phyloP scores from a whole-genome alignment of 2,797 vertebrate species.

The Aselliscus stoliczkanus region DNA sequence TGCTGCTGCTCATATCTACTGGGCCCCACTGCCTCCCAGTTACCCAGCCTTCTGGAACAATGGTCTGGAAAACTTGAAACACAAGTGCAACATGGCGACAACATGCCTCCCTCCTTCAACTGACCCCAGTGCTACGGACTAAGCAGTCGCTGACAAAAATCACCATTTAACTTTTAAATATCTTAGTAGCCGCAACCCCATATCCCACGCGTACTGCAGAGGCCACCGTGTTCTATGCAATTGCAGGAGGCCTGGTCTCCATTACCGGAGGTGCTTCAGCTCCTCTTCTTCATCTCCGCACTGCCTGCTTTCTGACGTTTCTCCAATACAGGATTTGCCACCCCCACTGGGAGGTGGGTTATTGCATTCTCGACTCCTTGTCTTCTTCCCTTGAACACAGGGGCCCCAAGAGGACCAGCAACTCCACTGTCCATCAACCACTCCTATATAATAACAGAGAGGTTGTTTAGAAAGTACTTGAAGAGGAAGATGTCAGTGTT shows the following conservation, averaged over 20 bases:
- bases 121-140: background rate
- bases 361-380: slow-evolving; percentile 86
- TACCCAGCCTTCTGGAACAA: background rate
- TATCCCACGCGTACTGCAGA: no score
- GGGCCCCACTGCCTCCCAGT: background rate
- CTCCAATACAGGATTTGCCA: slow-evolving; percentile 86
- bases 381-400: slow-evolving; percentile 85
- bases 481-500: background rate
- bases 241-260: background rate
- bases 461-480: background rate
- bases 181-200: accelerated
- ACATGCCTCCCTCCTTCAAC: background rate
- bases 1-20: background rate
- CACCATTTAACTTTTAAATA: background rate
- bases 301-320: slow-evolving; percentile 74
- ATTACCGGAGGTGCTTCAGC: slow-evolving; percentile 87
- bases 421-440: slow-evolving; percentile 89
- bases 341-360: slow-evolving; percentile 86
- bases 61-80: background rate
- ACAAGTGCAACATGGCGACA: background rate
- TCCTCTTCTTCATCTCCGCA: slow-evolving; percentile 89
- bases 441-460: slow-evolving; percentile 73
- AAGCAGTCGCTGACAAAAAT: background rate
- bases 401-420: slow-evolving; percentile 93
- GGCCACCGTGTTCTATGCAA: background rate